Evolutionary conservation across 1,140 invertebrate species (phyloP), one percentile per base, ranked within the genome.

Genomic region (Pteromalus puparum): DNA sequence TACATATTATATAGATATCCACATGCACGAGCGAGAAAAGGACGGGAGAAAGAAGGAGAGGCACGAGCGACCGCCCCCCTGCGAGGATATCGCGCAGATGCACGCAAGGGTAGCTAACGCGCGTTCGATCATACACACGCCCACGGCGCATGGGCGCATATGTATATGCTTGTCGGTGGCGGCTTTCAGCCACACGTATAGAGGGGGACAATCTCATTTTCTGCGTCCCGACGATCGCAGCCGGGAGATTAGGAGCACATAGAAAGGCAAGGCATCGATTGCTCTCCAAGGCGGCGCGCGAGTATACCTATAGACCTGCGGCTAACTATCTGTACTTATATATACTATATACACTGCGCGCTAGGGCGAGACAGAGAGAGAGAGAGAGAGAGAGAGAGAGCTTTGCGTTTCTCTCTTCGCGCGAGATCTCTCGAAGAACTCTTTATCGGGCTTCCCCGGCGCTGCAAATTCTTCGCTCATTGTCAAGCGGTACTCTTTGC

Each of bases 141-240:
- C 21, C 18, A 61, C 18, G 53, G 4, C 18, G 53, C 21, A 61
- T 61, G 21, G 18, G 18, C 18, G 18, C 18, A 61, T n/a, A 61
- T 18, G 53, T 61, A 61, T n/a, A n/a, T 42, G 53, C 53, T n/a
- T 21, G 21, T 61, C 18, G 53, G 53, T 21, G 53, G 53, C 53
- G 53, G 6, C 53, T 61, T 61, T n/a, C 30, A 34, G 21, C 53
- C 53, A n/a, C 18, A 61, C 53, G 18, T 61, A 21, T 53, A 61
- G 6, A 61, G 53, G 53, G 53, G 68, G 68, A 81, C 75, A 86
- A 81, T 81, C 80, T 75, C 38, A 85, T 83, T 48, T 73, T 84
- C 70, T 87, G 81, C 84, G 83, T 84, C 70, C 79, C 73, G 82
- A 86, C 61, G 42, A 82, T 75, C 42, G 53, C 24, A 21, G 12